phyloP scores from a whole-genome alignment of 2,888 invertebrate genomes.

The Eristalis tenax region DNA sequence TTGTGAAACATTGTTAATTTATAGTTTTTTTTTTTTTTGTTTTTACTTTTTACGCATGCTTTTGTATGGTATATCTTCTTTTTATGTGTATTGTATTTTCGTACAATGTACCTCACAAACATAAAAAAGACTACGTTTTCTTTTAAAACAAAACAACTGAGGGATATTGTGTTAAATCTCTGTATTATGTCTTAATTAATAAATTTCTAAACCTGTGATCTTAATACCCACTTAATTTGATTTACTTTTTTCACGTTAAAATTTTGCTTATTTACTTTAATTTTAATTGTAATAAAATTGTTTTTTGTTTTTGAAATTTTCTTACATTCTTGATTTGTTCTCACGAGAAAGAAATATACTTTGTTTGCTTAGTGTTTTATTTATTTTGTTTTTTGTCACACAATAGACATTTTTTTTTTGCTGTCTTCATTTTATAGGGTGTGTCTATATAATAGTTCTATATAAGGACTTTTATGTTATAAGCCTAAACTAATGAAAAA shows the following conservation, averaged over 20 bases:
- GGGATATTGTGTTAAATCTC: slow-evolving; percentile 59
- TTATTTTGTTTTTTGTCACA: slow-evolving; percentile 45
- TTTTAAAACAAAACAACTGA: slow-evolving; percentile 55
- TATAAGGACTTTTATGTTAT: slow-evolving; percentile 65
- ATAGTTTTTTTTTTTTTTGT: slow-evolving; percentile 27
- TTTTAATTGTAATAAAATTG: slow-evolving; percentile 39
- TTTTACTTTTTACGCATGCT: slow-evolving; percentile 58
- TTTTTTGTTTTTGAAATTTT: slow-evolving; percentile 31
- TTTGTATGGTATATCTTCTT: slow-evolving; percentile 60
- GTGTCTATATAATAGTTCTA: slow-evolving; percentile 64
- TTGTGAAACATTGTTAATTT: slow-evolving; percentile 69
- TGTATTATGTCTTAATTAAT: slow-evolving; percentile 55
- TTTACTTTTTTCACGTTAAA: slow-evolving; percentile 22
- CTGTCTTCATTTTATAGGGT: slow-evolving; percentile 32
- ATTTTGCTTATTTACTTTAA: slow-evolving; percentile 52
- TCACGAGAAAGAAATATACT: slow-evolving; percentile 33
- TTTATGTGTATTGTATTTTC: slow-evolving; percentile 52
- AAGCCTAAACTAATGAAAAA: slow-evolving; percentile 71
- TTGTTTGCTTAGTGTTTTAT: slow-evolving; percentile 9
- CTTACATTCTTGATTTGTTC: slow-evolving; percentile 17
- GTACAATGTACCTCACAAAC: slow-evolving; percentile 65
- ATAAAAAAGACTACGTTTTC: slow-evolving; percentile 35
- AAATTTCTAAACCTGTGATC: slow-evolving; percentile 57
- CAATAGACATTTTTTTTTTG: slow-evolving; percentile 39
- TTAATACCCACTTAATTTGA: slow-evolving; percentile 47